Evolutionary conservation across 2,113 vertebrate genomes (phyloP).

Genomic region (Galeopterus variegatus): DNA sequence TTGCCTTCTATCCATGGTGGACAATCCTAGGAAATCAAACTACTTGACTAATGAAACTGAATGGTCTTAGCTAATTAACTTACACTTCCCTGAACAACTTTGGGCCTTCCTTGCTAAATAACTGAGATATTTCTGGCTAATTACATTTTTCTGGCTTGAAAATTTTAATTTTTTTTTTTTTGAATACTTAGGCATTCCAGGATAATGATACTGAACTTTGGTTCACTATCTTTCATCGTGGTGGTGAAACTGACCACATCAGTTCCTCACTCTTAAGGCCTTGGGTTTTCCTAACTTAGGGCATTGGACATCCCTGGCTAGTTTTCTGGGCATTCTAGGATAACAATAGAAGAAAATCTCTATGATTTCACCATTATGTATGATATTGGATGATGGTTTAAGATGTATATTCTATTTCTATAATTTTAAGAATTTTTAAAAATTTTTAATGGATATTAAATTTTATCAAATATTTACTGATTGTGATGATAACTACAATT

Average conservation of each 20-base stretch:
- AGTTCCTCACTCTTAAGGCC: neutral
- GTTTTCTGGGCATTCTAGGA: slow-evolving; percentile 1
- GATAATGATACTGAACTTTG: neutral
- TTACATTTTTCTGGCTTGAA: neutral
- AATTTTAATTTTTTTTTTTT: neutral
- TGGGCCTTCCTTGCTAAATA: neutral
- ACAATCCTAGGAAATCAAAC: neutral
- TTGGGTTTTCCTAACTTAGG: neutral
- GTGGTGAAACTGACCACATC: neutral
- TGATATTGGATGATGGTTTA: neutral
- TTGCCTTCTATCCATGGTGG: neutral
- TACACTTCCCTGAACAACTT: neutral
- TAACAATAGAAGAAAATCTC: neutral
- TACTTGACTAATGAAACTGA: neutral
- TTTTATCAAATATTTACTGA: neutral
- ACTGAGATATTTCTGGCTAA: slow-evolving; percentile 11
- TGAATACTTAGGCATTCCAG: neutral
- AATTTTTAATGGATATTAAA: neutral
- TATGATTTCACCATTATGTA: neutral
- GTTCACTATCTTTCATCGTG: neutral
- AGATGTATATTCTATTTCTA: neutral
- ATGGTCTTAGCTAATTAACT: neutral
- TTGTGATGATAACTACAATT: neutral
- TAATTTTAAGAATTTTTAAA: neutral
- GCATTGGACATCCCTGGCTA: neutral